Evolutionary conservation across 2,113 vertebrate species (phyloP).

Genomic region (Nibea albiflora): DNA sequence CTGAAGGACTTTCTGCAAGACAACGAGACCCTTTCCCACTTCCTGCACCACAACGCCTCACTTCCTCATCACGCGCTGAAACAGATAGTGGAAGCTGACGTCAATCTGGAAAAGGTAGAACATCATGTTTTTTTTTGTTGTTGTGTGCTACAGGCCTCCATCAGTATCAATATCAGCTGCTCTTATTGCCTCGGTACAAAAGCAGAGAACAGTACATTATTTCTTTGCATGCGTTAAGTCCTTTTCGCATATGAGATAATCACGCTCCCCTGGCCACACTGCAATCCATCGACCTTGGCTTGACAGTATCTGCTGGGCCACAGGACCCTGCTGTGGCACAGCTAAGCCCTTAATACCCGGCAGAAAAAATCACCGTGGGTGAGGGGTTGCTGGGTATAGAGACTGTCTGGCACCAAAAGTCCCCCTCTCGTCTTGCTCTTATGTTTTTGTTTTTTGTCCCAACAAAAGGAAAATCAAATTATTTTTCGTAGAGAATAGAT

Average conservation of each 20-base stretch:
- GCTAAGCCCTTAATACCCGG: constrained; percentile 72
- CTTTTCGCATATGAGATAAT: constrained; percentile 38
- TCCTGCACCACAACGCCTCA: constrained; percentile 89
- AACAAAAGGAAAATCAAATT: background rate
- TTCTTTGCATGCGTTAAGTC: background rate
- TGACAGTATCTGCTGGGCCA: constrained; percentile 34
- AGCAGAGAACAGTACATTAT: background rate
- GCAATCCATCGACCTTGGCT: constrained; percentile 71
- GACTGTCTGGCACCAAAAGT: background rate
- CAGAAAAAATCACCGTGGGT: constrained; percentile 44
- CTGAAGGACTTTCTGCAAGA: constrained; percentile 92
- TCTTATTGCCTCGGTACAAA: background rate
- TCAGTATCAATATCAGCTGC: background rate
- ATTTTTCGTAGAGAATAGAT: background rate
- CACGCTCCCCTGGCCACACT: background rate
- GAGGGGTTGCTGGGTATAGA: constrained; percentile 1
- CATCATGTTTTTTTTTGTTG: background rate
- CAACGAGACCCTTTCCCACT: constrained; percentile 92
- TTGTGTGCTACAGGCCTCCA: background rate
- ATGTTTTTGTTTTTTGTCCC: background rate
- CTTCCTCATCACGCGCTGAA: constrained; percentile 85
- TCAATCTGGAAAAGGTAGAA: constrained; percentile 91
- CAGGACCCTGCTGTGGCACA: constrained; percentile 44
- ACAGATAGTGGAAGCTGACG: constrained; percentile 87
- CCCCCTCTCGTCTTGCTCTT: constrained; percentile 6